Evolutionary conservation across 37 sponge, comb jelly and placozoan species (phyloP).

Genomic region (Chondrilla cf. caribensis): DNA sequence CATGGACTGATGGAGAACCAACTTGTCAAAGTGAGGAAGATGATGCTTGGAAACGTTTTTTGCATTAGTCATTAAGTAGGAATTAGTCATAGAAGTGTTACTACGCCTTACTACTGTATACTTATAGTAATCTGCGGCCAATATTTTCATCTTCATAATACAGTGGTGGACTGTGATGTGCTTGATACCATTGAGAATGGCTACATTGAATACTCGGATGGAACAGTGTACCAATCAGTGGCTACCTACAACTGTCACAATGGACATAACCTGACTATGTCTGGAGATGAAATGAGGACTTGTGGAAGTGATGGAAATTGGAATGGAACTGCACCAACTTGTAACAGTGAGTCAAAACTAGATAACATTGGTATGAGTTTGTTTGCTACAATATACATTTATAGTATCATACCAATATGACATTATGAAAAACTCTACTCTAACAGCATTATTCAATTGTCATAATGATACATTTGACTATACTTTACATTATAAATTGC

Average conservation of each 20-base stretch:
- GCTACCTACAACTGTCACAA: neutral
- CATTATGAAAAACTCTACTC: too few relatives aligned
- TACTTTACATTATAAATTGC: too few relatives aligned
- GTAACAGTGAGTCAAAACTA: neutral
- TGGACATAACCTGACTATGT: neutral
- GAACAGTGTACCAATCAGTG: constrained; percentile 3
- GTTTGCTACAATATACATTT: neutral
- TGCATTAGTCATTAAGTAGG: too few relatives aligned
- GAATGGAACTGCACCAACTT: neutral
- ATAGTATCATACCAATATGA: too few relatives aligned
- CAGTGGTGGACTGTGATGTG: constrained; percentile 3
- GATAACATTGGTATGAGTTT: neutral
- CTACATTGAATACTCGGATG: neutral
- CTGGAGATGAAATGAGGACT: neutral
- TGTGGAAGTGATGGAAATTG: neutral
- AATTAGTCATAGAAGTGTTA: too few relatives aligned
- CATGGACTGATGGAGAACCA: neutral
- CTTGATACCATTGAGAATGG: neutral
- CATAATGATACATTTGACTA: too few relatives aligned
- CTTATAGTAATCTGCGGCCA: too few relatives aligned
- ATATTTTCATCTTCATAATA: too few relatives aligned
- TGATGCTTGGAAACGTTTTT: too few relatives aligned
- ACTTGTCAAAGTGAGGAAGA: neutral
- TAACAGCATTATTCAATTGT: too few relatives aligned
- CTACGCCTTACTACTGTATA: too few relatives aligned